phyloP scores from a whole-genome alignment of 2,113 vertebrate genomes.

The Passer montanus region DNA sequence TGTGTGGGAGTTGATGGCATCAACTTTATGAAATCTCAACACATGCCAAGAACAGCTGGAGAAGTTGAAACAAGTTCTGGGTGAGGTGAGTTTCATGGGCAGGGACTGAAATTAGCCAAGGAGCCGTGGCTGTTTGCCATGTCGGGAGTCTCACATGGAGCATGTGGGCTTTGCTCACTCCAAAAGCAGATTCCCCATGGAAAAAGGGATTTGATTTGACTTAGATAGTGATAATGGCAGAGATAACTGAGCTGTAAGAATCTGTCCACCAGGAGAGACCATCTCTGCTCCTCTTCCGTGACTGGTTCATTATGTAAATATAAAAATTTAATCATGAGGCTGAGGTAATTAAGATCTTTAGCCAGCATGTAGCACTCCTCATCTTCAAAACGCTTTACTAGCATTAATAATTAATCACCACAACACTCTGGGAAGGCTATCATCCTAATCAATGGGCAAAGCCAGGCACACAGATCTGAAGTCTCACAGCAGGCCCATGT shows the following conservation, averaged over 20 bases:
- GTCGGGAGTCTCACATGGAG: constrained; percentile 41
- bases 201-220: neutral
- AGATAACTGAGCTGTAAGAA: neutral
- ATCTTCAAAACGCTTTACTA: neutral
- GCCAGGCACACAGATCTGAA: neutral
- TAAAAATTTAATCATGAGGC: neutral
- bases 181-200: neutral
- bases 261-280: constrained; percentile 30
- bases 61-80: constrained; percentile 85
- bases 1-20: constrained; percentile 80
- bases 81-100: constrained; percentile 86
- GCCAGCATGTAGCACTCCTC: constrained; percentile 24
- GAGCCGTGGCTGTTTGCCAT: constrained; percentile 71
- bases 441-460: constrained; percentile 9
- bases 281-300: neutral
- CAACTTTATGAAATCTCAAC: constrained; percentile 72
- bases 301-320: constrained; percentile 39
- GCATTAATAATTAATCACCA: constrained; percentile 40
- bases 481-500: neutral
- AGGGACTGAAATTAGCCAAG: constrained; percentile 71
- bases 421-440: constrained; percentile 19
- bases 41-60: constrained; percentile 79
- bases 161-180: neutral
- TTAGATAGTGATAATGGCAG: neutral
- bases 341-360: constrained; percentile 38